phyloP scores from a whole-genome alignment of 2,797 vertebrate genomes.

The Poecilia gillii region DNA sequence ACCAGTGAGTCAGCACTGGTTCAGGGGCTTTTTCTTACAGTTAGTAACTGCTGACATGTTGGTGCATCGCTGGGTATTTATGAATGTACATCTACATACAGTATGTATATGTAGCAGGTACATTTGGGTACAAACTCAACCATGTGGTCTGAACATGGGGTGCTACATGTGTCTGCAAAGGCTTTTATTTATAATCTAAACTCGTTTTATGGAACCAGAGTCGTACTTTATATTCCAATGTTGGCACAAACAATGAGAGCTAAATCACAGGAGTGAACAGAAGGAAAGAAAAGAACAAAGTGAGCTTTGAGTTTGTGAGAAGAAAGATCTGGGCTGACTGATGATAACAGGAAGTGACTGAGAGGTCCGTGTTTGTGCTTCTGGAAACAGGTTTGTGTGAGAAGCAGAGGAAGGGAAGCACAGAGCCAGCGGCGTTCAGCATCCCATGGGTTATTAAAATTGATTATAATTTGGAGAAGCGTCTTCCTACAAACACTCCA shows the following conservation, averaged over 20 bases:
- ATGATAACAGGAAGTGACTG: conserved; percentile 56
- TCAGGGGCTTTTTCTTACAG: neutral
- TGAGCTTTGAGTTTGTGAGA: conserved; percentile 2
- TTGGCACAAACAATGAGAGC: neutral
- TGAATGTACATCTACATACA: neutral
- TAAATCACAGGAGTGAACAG: neutral
- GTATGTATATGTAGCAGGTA: neutral
- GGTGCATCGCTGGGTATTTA: neutral
- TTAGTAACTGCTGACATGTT: neutral
- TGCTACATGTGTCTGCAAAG: too few species aligned
- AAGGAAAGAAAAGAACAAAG: conserved; percentile 11
- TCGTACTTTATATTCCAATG: neutral
- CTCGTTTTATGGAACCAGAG: neutral
- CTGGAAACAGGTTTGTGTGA: conserved; percentile 28
- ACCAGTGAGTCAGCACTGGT: neutral
- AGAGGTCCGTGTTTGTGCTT: conserved; percentile 30
- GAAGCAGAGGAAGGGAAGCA: conserved; percentile 39
- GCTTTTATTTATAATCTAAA: neutral
- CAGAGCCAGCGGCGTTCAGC: conserved; percentile 21
- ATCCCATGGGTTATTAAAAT: conserved; percentile 63
- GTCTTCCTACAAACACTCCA: conserved; percentile 41
- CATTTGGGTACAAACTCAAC: neutral
- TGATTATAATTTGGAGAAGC: conserved; percentile 54
- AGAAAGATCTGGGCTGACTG: conserved; percentile 39
- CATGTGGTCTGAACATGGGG: neutral